Percentiles rank a stretch among this genome's conserved stretches.
These are phyloP conservation scores for Drosophila kanapiae DNA, from an alignment of 1,140 invertebrate genomes.

Conservation along the genomic window DNA sequence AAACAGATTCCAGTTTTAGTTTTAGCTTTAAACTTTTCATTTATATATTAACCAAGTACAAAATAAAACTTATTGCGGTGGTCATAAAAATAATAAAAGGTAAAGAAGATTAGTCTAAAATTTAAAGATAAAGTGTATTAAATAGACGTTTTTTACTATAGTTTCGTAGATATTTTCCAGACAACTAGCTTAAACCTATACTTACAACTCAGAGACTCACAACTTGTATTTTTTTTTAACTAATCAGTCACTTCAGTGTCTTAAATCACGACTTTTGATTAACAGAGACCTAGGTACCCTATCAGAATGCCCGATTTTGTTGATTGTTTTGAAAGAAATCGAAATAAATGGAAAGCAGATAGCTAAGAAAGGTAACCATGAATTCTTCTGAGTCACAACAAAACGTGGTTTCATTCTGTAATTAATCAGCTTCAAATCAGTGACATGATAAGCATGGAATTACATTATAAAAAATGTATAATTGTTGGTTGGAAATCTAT, in stretches of 20 bases:
- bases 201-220: not conserved
- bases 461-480: slow-evolving; percentile 9
- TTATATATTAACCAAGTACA: not conserved
- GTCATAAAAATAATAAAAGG: not conserved
- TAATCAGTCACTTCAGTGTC: slow-evolving; percentile 22
- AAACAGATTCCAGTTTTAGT: no score
- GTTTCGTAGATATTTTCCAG: not conserved
- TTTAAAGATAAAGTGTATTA: not conserved
- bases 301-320: not conserved
- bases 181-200: not conserved
- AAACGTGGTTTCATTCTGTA: slow-evolving; percentile 16
- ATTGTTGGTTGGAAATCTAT: not conserved
- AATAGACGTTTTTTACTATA: not conserved
- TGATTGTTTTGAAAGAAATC: slow-evolving; percentile 10
- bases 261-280: slow-evolving; percentile 14
- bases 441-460: slow-evolving; percentile 23
- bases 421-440: slow-evolving; percentile 32
- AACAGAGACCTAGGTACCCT: not conserved
- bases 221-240: not conserved
- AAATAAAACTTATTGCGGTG: not conserved
- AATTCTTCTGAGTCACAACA: slow-evolving; percentile 29
- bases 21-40: not conserved
- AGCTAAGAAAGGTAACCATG: not conserved
- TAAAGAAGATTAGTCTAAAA: not conserved
- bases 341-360: slow-evolving; percentile 12